phyloP scores from a whole-genome alignment of 2,113 vertebrate genomes.

The Uropsilus gracilis region DNA sequence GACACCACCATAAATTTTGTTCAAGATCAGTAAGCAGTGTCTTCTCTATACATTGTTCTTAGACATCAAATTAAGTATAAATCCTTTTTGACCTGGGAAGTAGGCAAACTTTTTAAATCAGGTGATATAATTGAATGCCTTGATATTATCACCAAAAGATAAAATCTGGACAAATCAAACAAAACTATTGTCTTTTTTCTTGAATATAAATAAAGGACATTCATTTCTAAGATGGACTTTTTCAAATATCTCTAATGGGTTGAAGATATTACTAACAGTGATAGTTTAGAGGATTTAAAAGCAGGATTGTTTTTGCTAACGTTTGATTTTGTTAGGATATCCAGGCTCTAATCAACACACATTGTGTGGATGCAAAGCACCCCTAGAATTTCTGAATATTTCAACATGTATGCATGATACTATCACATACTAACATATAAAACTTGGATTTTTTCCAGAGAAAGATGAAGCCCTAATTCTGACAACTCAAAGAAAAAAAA shows the following conservation, averaged over 20 bases:
- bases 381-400: slow-evolving; percentile 58
- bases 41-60: slow-evolving; percentile 37
- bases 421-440: slow-evolving; percentile 57
- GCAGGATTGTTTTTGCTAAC: slow-evolving; percentile 37
- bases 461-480: slow-evolving; percentile 56
- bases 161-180: neutral
- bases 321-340: slow-evolving; percentile 2
- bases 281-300: slow-evolving; percentile 46
- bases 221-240: slow-evolving; percentile 27
- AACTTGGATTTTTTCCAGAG: slow-evolving; percentile 62
- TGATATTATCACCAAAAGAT: neutral
- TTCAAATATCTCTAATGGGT: neutral
- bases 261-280: neutral
- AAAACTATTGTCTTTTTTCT: neutral
- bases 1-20: slow-evolving; percentile 15
- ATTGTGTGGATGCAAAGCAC: neutral
- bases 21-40: neutral
- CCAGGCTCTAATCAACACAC: neutral
- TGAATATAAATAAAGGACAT: slow-evolving; percentile 1
- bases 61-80: neutral
- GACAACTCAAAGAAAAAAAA: slow-evolving; percentile 24
- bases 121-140: neutral
- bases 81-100: slow-evolving; percentile 4
- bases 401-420: slow-evolving; percentile 70
- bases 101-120: neutral